A percentile compares a stretch with the other conserved stretches of the same genome.
Conservation (phyloP, 2,113 vertebrate species). For the Carettochelys insculpta region DNA sequence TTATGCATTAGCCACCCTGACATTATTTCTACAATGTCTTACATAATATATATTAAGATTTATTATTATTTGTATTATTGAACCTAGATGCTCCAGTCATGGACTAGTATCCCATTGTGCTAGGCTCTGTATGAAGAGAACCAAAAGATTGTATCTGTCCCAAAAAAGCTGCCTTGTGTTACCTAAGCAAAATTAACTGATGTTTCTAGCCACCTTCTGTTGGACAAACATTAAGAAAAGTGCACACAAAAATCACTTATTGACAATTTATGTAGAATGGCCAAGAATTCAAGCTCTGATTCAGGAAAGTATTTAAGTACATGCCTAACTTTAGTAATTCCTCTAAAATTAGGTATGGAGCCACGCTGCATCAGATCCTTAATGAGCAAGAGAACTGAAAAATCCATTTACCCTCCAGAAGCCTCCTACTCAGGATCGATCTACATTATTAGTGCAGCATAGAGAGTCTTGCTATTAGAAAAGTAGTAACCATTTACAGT, state of each 20-base stretch:
- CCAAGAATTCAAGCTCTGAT: not conserved
- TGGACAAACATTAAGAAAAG: not conserved
- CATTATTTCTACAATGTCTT: too few relatives aligned
- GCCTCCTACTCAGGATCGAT: not conserved
- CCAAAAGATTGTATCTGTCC: too few relatives aligned
- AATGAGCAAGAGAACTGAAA: not conserved
- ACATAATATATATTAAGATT: too few relatives aligned
- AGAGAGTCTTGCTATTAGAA: not conserved
- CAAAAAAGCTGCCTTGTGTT: too few relatives aligned
- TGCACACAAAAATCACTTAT: not conserved
- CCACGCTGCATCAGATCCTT: not conserved
- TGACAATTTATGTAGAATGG: not conserved
- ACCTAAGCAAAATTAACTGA: too few relatives aligned
- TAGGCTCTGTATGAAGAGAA: too few relatives aligned
- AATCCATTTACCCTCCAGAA: not conserved
- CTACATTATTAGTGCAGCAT: not conserved
- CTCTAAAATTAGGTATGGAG: not conserved
- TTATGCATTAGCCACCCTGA: too few relatives aligned
- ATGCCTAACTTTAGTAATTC: not conserved
- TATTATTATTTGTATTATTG: too few relatives aligned
- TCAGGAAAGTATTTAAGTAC: not conserved
- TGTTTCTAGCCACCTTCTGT: not conserved
- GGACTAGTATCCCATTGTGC: too few relatives aligned
- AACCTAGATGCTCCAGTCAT: too few relatives aligned
- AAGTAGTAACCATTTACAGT: not conserved